Conservation (phyloP, 2,888 invertebrate species). For the Syrphus vitripennis region DNA sequence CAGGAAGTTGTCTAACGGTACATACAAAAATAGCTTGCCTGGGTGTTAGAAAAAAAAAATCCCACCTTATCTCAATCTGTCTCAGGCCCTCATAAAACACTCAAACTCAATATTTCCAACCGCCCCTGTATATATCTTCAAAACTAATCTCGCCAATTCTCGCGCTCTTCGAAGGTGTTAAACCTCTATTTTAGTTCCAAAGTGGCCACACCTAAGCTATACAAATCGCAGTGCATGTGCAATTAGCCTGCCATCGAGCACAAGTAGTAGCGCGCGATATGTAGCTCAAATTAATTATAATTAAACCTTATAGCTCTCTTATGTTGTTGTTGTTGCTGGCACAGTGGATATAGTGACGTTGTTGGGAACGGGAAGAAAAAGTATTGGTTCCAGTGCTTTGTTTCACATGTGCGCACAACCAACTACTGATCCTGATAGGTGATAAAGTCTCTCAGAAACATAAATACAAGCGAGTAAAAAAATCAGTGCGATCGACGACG, state of each 20-base stretch:
- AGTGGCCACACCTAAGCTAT: conserved; percentile 68
- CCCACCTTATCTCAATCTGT: neutral
- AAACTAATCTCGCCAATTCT: conserved; percentile 38
- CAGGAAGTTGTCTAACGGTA: neutral
- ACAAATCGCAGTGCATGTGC: conserved; percentile 65
- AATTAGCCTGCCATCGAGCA: conserved; percentile 71
- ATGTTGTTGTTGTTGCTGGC: neutral
- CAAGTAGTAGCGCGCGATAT: conserved; percentile 66
- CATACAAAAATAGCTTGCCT: too few species aligned
- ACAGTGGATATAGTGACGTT: neutral
- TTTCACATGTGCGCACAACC: conserved; percentile 42
- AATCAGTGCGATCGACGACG: neutral
- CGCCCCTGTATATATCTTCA: conserved; percentile 41
- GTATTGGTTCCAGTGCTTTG: conserved; percentile 34
- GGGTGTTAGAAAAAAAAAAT: neutral
- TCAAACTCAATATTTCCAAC: neutral
- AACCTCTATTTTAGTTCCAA: conserved; percentile 61
- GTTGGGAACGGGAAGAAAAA: neutral
- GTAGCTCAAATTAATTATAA: conserved; percentile 69
- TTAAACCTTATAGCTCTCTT: conserved; percentile 26
- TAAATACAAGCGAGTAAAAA: neutral
- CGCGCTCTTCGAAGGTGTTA: conserved; percentile 50
- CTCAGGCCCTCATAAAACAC: neutral
- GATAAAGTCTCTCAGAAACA: conserved; percentile 39
- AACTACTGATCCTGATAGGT: conserved; percentile 37